phyloP scores from a whole-genome alignment of 2,797 vertebrate genomes.

The Tolypeutes matacus region DNA sequence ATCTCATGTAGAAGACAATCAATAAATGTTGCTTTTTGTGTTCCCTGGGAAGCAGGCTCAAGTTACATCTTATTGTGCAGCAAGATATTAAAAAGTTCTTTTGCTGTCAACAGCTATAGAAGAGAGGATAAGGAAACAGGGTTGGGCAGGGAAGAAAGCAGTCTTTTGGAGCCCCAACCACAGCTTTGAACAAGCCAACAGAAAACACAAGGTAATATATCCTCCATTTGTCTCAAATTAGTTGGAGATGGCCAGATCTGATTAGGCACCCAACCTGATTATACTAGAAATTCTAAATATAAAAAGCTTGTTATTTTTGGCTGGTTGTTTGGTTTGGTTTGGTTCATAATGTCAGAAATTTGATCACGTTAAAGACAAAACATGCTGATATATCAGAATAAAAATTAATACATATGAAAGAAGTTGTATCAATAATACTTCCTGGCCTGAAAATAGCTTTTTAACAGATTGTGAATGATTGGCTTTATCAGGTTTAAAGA shows the following conservation, averaged over 20 bases:
- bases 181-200: neutral
- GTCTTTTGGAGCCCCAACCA: neutral
- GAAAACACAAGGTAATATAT: neutral
- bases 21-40: neutral
- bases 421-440: neutral
- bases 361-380: neutral
- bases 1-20: neutral
- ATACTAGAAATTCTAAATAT: neutral
- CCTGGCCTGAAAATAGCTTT: too few relatives aligned
- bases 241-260: neutral
- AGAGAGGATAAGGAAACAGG: neutral
- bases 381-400: neutral
- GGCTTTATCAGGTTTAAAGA: too few relatives aligned
- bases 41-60: neutral
- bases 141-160: neutral
- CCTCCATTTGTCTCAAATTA: neutral
- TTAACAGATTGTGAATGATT: too few relatives aligned
- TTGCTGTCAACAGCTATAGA: neutral
- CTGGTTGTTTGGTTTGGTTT: neutral
- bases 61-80: neutral
- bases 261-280: neutral
- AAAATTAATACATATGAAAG: neutral
- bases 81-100: neutral
- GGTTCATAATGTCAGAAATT: neutral
- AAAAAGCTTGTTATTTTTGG: neutral